A percentile compares a stretch with the other conserved stretches of the same genome.
Evolutionary conservation across 2,797 vertebrate genomes (phyloP).

Genomic region (Alcedo atthis): DNA sequence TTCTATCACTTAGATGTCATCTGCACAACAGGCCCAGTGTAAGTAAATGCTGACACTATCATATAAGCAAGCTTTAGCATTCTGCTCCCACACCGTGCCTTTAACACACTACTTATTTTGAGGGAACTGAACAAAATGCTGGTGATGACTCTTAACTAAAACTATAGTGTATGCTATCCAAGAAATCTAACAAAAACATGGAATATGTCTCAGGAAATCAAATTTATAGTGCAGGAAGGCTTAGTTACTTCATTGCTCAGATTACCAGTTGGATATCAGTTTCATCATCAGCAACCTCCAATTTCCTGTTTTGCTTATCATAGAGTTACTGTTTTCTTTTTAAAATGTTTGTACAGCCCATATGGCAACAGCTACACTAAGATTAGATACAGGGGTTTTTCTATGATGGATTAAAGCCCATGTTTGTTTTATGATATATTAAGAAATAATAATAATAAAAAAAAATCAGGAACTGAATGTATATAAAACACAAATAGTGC

Average conservation of each 20-base stretch:
- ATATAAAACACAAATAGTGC: neutral
- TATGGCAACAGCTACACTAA: conserved; percentile 61
- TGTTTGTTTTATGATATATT: conserved; percentile 68
- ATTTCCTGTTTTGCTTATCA: conserved; percentile 83
- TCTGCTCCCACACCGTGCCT: neutral
- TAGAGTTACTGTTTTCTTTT: conserved; percentile 69
- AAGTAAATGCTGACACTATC: neutral
- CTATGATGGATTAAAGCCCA: conserved; percentile 61
- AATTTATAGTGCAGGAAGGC: conserved; percentile 69
- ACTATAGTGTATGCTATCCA: neutral
- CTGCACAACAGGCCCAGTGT: neutral
- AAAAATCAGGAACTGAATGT: neutral
- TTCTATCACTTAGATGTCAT: neutral
- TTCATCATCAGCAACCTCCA: conserved; percentile 75
- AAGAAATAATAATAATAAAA: conserved; percentile 50
- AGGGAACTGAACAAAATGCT: neutral
- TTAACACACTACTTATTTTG: neutral
- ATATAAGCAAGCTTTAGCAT: neutral
- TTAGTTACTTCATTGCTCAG: conserved; percentile 67
- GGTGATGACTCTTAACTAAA: neutral
- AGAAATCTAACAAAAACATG: conserved; percentile 34
- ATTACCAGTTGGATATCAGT: conserved; percentile 77
- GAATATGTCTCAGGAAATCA: conserved; percentile 22
- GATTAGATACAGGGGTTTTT: conserved; percentile 67
- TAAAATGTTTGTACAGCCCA: conserved; percentile 63